Evolutionary conservation across 2,888 invertebrate genomes (phyloP), one percentile per base, ranked within the genome.

Genomic region (Thecophora atra): DNA sequence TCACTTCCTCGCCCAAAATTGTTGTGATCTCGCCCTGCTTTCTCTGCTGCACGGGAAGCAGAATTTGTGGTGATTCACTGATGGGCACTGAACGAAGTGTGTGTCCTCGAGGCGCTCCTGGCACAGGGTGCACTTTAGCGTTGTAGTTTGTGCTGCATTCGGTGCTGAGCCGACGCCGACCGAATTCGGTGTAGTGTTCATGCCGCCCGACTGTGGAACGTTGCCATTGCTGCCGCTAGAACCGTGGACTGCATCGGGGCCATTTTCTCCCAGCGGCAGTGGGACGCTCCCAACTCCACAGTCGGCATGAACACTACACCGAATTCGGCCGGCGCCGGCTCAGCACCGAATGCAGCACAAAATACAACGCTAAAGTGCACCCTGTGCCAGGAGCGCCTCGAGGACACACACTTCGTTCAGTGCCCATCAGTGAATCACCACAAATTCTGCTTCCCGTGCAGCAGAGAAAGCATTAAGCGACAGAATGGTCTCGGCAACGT

Each of bases 401-500:
- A 99, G 87, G 99, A 99, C 88, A 99, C 99, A 47, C 99, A 99
- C 89, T 99, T 99, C 88, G 99, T 99, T 78, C 99, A 99, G 89
- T 99, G 99, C 86, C 99, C 99, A 71, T 98, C 98, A 78, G 97
- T 98, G 77, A 92, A 93, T 74, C 96, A 96, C 83, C 99, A 99
- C 90, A 99, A 99, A 88, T 99, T 99, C 89, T 99, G 99, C 90
- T 99, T 99, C 90, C 98, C 98, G 75, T 99, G 99, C 90, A 98
- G 98, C 79, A 91, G 97, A 84, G 97, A 98, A 84, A 97, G 97
- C 86, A 99, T 99, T 89, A 98, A 98, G 89, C 90, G 96, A 84
- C 99, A 99, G 89, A 86, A 86, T 96, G 87, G 86, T 71, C 81
- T 86, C 64, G 87, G 87, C 74, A 85, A 84, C 73, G 98, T 99